Conservation (phyloP, 35 echinoderm and acorn worm species). For the Lytechinus pictus region DNA sequence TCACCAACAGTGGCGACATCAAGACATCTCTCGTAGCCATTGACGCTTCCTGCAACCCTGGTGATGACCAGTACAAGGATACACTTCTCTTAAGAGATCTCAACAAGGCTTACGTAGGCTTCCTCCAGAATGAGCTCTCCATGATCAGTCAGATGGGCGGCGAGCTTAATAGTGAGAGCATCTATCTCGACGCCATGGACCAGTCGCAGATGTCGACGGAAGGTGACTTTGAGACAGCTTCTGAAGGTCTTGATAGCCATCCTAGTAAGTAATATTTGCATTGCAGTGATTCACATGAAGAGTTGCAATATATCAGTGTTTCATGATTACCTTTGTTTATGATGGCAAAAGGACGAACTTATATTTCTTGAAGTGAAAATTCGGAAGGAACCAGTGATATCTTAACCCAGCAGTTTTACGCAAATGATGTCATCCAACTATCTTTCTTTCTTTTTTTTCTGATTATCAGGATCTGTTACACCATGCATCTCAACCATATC, state of each 20-base stretch:
- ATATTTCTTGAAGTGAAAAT: too few species aligned
- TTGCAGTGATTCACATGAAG: too few species aligned
- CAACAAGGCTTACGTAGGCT: slow-evolving; percentile 84
- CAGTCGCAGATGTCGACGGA: slow-evolving; percentile 71
- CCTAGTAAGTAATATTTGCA: background rate
- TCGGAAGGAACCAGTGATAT: too few species aligned
- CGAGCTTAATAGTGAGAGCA: slow-evolving; percentile 51
- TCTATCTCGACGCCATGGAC: slow-evolving; percentile 71
- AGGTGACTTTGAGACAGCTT: slow-evolving; percentile 81
- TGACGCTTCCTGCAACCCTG: slow-evolving; percentile 49
- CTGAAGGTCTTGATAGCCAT: slow-evolving; percentile 58
- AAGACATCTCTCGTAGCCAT: slow-evolving; percentile 49
- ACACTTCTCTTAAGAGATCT: slow-evolving; percentile 68
- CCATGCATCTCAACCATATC: slow-evolving; percentile 53
- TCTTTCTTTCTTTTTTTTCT: slow-evolving; percentile 21
- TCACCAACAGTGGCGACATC: slow-evolving; percentile 26
- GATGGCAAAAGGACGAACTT: too few species aligned
- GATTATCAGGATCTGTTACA: slow-evolving; percentile 49
- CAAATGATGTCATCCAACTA: background rate
- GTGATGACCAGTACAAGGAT: slow-evolving; percentile 71
- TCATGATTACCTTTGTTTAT: too few species aligned
- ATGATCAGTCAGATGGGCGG: background rate
- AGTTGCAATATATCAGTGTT: too few species aligned
- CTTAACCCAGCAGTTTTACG: too few species aligned
- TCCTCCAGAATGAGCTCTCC: slow-evolving; percentile 25